Conservation (phyloP, 2,797 vertebrate genomes). For the Nannoperca australis region DNA sequence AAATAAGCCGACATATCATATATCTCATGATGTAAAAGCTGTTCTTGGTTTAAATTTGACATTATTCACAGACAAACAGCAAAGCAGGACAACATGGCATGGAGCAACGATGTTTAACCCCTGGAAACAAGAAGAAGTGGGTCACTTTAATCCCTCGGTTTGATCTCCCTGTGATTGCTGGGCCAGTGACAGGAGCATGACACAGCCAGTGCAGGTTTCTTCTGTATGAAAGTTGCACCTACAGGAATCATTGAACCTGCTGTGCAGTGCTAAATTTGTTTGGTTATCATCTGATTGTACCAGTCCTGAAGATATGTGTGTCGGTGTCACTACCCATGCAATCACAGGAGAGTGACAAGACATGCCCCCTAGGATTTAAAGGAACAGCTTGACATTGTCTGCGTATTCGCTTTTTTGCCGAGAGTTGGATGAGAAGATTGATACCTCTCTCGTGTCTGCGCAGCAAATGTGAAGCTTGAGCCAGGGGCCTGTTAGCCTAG, state of each 20-base stretch:
- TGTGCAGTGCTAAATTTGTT: conserved; percentile 3
- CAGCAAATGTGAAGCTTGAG: not conserved
- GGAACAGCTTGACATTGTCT: conserved; percentile 45
- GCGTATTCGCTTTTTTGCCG: not conserved
- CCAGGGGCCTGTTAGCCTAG: conserved; percentile 19
- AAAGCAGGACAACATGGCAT: conserved; percentile 47
- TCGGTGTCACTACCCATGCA: conserved; percentile 49
- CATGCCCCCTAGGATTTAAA: conserved; percentile 42
- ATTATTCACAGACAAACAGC: conserved; percentile 45
- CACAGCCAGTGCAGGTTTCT: not conserved
- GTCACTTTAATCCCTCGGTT: conserved; percentile 22
- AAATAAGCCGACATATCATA: conserved; percentile 42
- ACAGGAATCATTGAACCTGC: not conserved
- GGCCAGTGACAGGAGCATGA: conserved; percentile 29
- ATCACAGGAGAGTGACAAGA: conserved; percentile 55
- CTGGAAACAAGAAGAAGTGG: conserved; percentile 48
- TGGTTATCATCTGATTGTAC: conserved; percentile 1
- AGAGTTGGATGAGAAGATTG: not conserved
- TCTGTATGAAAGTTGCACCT: not conserved
- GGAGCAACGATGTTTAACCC: conserved; percentile 37
- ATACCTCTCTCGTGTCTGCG: not conserved
- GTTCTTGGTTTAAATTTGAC: conserved; percentile 2
- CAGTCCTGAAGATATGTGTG: not conserved
- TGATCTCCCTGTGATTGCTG: conserved; percentile 51
- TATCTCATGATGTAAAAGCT: conserved; percentile 23